Base-by-base conservation (phyloP, 1,140 invertebrate genomes). In the Grapholita molesta region DNA sequence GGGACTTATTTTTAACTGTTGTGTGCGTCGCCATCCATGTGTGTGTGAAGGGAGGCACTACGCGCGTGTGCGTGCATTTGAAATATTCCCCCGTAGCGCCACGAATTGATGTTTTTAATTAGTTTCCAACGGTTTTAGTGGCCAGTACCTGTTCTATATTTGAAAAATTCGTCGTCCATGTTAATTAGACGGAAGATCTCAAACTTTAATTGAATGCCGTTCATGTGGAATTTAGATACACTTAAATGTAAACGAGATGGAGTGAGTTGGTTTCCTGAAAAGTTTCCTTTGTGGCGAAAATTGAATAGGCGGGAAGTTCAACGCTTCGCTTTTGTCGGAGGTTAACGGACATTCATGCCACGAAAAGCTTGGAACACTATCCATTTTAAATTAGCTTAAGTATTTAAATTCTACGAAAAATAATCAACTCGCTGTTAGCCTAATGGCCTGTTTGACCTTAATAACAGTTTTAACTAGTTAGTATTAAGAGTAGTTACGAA, bases 31-130 rank as follows among this genome's bases (percentile, higher is more conserved):
- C n/a, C n/a, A 21, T n/a, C 42, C 42, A 48, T 48, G 25, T 53
- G 73, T 35, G 61, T 70, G 67, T 78, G 76, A 74, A 77, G 81
- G 77, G 75, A 71, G 79, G 75, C 7, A 52, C 24, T 71, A 73
- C 64, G 67, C 69, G 74, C 78, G 76, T 82, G 77, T 82, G 81
- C 71, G 83, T 85, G 81, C 76, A 82, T 86, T 84, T 83, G 84
- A 85, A 84, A 86, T 87, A 85, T 84, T 81, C 82, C 79, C 81
- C 79, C 78, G 81, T 82, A 78, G 77, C 79, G 73, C 76, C 72
- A 77, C 65, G 82, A 89, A 88, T 89, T 89, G 87, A 89, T 89
- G 87, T 89, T 89, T 89, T 89, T 89, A 89, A 89, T 89, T 89
- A 89, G 87, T 89, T 89, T 80, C 77, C 80, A 86, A 83, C 79